Base-by-base conservation (phyloP, 2,797 vertebrate genomes). In the Crenuchus spilurus region DNA sequence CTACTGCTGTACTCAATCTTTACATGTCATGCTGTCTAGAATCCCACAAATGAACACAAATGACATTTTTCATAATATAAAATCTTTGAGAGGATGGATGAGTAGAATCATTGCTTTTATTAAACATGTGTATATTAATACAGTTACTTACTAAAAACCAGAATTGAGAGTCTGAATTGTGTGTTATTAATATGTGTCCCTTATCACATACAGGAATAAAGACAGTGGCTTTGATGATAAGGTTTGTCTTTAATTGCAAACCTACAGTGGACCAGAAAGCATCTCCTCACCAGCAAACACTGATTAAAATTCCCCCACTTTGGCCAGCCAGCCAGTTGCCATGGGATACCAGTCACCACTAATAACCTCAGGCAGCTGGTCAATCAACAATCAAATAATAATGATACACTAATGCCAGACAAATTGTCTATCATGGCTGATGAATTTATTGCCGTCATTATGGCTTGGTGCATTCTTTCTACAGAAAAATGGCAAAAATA, bases 301-400 rank as follows among this genome's bases (percentile, higher is more conserved):
- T 80, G 67, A 79, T 82, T 79, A 71, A 78, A 80, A 82, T 82
- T 79, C 67, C 55, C 66, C 69, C 14, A 39, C 62, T 54, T 55
- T 42, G 48, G 63, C 48, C 16, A 37, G 35, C 49, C 55, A 66
- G 76, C 54, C 20, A 58, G 48, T 79, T 81, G 78, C 81, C 55
- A 81, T 68, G 79, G 79, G 77, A 78, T 68, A 76, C 68, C 72
- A 52, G 48, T 79, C 55, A 42, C 61, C 71, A 69, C 73, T 60
- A 77, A 81, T 74, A 79, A 64, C 60, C 72, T 48, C 60, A 63
- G 72, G 54, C 75, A 77, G 72, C 70, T 79, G 70, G 79, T 81
- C 77, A 77, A 80, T 80, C 79, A 70, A 69, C 58, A 72, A 72
- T 80, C 60, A 84, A 82, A 82, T 73, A 52, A 30, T 67, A 51